Evolutionary conservation across 2,888 invertebrate species (phyloP), one percentile per base, ranked within the genome.

Genomic region (Platycheirus rosarum): DNA sequence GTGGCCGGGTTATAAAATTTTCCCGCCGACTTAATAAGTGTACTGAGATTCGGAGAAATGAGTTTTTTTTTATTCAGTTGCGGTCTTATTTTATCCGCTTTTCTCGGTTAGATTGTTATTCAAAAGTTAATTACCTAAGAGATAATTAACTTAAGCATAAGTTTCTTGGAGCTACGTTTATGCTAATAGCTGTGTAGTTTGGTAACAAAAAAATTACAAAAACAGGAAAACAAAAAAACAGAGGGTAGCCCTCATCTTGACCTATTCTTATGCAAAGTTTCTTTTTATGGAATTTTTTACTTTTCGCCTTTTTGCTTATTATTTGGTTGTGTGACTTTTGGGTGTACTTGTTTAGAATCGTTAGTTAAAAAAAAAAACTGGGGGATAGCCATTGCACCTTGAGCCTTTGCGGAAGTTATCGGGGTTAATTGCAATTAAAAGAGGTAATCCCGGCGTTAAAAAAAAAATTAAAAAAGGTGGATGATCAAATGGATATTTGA

Each of bases 101-200:
- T 68, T 13, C 76, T 63, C 49, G 71, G 82, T 76, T 70, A 62
- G 66, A 62, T 82, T 77, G 76, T 77, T 77, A 82, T 77, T 66
- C 82, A 73, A 73, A 82, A 82, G 82, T 82, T 82, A 82, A 82
- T 82, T 82, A 82, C 71, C 82, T 77, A 44, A 68, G 71, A 82
- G 77, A 73, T 82, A 82, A 82, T 82, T 82, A 82, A 82, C 82
- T 82, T 82, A 73, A 73, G 82, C 71, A 82, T 82, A 82, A 82
- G 82, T 77, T 82, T 73, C 51, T 80, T 65, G 63, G 26, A 69
- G 71, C 70, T 53, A 76, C 82, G 40, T 82, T 82, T 82, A 82
- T 82, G 82, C 82, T 82, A 82, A 82, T 77, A 77, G 82, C 68
- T 62, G 18, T 49, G 70, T 51, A 63, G 55, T 82, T 75, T 77